These are phyloP conservation scores for Scarus forsteni DNA, from an alignment of 2,797 vertebrate genomes.

Conservation along the genomic window DNA sequence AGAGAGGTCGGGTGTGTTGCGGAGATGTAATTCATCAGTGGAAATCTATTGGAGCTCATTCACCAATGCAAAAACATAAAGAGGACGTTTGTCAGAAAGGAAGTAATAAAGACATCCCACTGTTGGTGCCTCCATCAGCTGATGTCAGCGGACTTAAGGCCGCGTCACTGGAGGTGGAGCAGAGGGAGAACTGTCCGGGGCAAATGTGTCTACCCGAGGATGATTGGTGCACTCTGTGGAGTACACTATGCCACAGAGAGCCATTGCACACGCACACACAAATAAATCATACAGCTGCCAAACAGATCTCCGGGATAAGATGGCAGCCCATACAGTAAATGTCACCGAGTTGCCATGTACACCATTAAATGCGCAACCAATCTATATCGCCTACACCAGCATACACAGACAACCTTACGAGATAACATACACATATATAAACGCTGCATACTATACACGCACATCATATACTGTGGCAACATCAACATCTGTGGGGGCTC, in stretches of 20 bases:
- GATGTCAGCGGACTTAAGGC: constrained; percentile 29
- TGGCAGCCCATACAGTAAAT: constrained; percentile 68
- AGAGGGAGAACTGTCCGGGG: constrained; percentile 42
- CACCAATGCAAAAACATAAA: constrained; percentile 51
- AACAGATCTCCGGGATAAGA: constrained; percentile 66
- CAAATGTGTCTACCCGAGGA: constrained; percentile 45
- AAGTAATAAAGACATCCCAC: constrained; percentile 20
- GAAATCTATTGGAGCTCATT: constrained; percentile 58
- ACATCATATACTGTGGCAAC: constrained; percentile 28
- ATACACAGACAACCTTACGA: constrained; percentile 36
- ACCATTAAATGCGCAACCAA: constrained; percentile 43
- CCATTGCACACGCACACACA: constrained; percentile 27
- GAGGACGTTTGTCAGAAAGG: constrained; percentile 48
- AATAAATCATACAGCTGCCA: constrained; percentile 65
- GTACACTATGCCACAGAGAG: constrained; percentile 38
- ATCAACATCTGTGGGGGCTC: constrained; percentile 62
- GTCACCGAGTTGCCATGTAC: constrained; percentile 45
- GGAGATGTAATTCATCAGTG: constrained; percentile 64
- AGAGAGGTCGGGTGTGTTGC: constrained; percentile 25
- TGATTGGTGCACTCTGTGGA: constrained; percentile 61
- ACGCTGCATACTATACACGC: constrained; percentile 23
- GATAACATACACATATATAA: constrained; percentile 15
- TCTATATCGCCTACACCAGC: constrained; percentile 40
- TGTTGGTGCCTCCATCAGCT: constrained; percentile 47
- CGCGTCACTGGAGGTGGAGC: constrained; percentile 28